A percentile compares a stretch with the other conserved stretches of the same genome.
Conservation (phyloP, 2,888 invertebrate genomes). For the Theretra japonica region DNA sequence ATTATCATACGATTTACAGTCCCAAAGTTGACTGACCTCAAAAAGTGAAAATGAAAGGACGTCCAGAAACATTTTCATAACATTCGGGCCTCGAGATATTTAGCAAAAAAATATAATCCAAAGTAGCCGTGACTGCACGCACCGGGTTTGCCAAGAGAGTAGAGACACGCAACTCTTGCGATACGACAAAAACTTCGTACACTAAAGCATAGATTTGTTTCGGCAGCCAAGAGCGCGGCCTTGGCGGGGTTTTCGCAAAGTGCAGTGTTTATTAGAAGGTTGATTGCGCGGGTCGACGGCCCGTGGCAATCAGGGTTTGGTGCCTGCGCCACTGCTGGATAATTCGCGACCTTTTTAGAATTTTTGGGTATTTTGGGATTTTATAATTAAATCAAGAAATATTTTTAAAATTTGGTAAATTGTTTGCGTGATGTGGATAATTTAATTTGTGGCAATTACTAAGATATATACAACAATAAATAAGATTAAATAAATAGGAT, state of each 20-base stretch:
- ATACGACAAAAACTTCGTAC: constrained; percentile 57
- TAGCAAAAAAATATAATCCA: constrained; percentile 37
- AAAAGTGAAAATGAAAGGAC: constrained; percentile 22
- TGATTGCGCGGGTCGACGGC: constrained; percentile 68
- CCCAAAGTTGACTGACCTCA: constrained; percentile 2
- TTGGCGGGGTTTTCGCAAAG: constrained; percentile 70
- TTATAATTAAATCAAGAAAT: too few species aligned
- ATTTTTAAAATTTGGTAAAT: too few species aligned
- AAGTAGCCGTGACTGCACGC: constrained; percentile 57
- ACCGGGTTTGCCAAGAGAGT: constrained; percentile 64
- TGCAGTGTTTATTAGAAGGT: constrained; percentile 47
- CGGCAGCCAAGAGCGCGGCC: constrained; percentile 71
- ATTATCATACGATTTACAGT: too few species aligned
- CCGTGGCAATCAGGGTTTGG: constrained; percentile 49
- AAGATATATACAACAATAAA: too few species aligned
- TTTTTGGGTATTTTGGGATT: too few species aligned
- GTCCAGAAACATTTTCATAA: constrained; percentile 29
- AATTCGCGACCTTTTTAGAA: not conserved
- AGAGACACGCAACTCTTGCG: constrained; percentile 69
- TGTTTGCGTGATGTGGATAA: too few species aligned
- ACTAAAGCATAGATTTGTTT: constrained; percentile 77
- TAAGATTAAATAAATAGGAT: too few species aligned
- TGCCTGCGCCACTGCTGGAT: constrained; percentile 21
- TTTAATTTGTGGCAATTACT: too few species aligned
- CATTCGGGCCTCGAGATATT: constrained; percentile 27